These are phyloP conservation scores for Euwallacea similis DNA, from an alignment of 1,140 invertebrate species.

Conservation along the genomic window DNA sequence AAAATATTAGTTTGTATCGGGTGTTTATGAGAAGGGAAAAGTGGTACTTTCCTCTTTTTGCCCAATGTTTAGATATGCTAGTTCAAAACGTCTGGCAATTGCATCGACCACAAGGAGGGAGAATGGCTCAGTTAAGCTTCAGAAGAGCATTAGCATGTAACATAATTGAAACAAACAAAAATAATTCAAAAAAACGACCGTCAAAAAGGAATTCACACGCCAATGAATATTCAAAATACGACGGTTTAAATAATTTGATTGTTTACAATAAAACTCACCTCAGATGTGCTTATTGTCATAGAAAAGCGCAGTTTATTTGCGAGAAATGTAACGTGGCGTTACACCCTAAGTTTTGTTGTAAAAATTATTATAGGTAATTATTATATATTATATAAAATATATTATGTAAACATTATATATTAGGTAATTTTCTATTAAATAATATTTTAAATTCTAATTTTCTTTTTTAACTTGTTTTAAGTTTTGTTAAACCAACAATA, in stretches of 20 bases:
- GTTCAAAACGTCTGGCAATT: slow-evolving; percentile 50
- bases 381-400: too few relatives aligned
- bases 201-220: slow-evolving; percentile 10
- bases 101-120: slow-evolving; percentile 40
- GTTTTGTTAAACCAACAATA: too few relatives aligned
- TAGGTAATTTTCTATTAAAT: too few relatives aligned
- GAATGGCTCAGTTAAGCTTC: slow-evolving; percentile 43
- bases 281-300: slow-evolving; percentile 40
- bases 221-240: slow-evolving; percentile 30
- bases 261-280: slow-evolving; percentile 39
- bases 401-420: too few relatives aligned
- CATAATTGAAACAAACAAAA: slow-evolving; percentile 41
- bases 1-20: slow-evolving; percentile 48
- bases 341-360: slow-evolving; percentile 41
- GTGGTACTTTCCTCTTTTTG: slow-evolving; percentile 49
- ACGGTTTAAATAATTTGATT: slow-evolving; percentile 41
- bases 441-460: too few relatives aligned
- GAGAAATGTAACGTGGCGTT: slow-evolving; percentile 40
- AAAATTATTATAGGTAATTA: too few relatives aligned
- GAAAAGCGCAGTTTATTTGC: slow-evolving; percentile 35
- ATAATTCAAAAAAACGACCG: slow-evolving; percentile 28
- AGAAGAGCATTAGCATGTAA: slow-evolving; percentile 36
- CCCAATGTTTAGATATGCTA: slow-evolving; percentile 46
- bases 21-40: slow-evolving; percentile 48
- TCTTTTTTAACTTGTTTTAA: too few relatives aligned